A percentile compares a stretch with the other conserved stretches of the same genome.
These are phyloP conservation scores for Myopa tessellatipennis DNA, from an alignment of 2,888 invertebrate genomes.

Conservation along the genomic window DNA sequence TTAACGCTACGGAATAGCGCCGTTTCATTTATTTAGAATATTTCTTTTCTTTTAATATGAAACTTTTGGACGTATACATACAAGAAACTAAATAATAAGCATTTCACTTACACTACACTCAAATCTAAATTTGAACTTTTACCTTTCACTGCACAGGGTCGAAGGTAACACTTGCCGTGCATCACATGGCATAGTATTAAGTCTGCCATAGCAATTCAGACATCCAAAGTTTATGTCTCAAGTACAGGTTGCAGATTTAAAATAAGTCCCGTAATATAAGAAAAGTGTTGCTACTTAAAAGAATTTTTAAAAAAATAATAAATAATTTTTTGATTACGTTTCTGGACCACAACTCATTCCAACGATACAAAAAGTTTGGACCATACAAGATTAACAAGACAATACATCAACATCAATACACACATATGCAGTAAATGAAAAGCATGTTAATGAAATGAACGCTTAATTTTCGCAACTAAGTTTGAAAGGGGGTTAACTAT, in stretches of 20 bases:
- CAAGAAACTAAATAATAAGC: no score
- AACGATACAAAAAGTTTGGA: slow-evolving; percentile 45
- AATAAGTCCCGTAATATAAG: not conserved
- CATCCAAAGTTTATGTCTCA: slow-evolving; percentile 43
- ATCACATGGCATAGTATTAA: not conserved
- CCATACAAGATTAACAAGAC: slow-evolving; percentile 48
- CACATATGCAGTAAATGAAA: not conserved
- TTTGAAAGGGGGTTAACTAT: not conserved
- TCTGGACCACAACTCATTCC: not conserved
- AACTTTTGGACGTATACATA: no score
- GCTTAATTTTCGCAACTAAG: not conserved
- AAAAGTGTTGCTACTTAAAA: not conserved
- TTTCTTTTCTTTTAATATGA: no score
- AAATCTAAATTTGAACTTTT: no score
- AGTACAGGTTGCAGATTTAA: slow-evolving; percentile 10
- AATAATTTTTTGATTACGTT: not conserved
- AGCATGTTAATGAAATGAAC: not conserved
- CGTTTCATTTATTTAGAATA: no score
- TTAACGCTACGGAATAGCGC: no score
- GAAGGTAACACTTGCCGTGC: no score
- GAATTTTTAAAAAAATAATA: not conserved
- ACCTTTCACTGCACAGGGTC: no score
- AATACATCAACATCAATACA: slow-evolving; percentile 20
- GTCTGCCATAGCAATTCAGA: not conserved
- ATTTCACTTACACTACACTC: no score